Evolutionary conservation across 2,888 invertebrate species (phyloP).

Genomic region (Drosophila austrosaltans): DNA sequence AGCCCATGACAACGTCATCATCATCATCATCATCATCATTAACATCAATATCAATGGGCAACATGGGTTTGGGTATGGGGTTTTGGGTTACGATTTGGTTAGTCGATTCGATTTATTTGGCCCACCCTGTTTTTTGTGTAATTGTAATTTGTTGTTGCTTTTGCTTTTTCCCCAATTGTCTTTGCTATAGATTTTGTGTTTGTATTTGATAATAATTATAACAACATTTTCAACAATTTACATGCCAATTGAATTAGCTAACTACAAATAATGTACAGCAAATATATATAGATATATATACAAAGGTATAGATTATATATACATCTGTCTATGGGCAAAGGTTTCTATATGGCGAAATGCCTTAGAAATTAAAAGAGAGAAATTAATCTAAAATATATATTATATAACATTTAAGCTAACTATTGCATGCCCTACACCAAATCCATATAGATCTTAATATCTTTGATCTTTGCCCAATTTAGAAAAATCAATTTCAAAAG

Average conservation of each 20-base stretch:
- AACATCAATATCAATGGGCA: slow-evolving; percentile 23
- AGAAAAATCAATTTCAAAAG: no score
- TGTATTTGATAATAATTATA: slow-evolving; percentile 67
- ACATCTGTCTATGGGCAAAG: neutral
- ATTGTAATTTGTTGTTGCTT: slow-evolving; percentile 53
- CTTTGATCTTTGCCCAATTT: no score
- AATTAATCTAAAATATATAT: neutral
- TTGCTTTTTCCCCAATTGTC: neutral
- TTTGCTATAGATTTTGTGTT: slow-evolving; percentile 49
- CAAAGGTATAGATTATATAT: neutral
- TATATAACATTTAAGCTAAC: neutral
- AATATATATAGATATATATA: neutral
- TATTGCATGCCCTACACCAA: neutral
- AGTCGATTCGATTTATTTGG: slow-evolving; percentile 30
- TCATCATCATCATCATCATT: slow-evolving; percentile 42
- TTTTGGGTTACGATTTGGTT: slow-evolving; percentile 26
- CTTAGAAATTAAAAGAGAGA: neutral
- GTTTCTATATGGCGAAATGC: neutral
- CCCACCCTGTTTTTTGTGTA: slow-evolving; percentile 59
- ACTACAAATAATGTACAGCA: neutral
- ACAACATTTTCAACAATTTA: slow-evolving; percentile 62
- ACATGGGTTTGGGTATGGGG: slow-evolving; percentile 18
- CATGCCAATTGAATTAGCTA: slow-evolving; percentile 38
- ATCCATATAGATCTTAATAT: neutral
- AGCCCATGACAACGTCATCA: slow-evolving; percentile 66